Evolutionary conservation across 30 jellyfish, hydroid and myxozoan species (phyloP).

Genomic region (Pelagia noctiluca): DNA sequence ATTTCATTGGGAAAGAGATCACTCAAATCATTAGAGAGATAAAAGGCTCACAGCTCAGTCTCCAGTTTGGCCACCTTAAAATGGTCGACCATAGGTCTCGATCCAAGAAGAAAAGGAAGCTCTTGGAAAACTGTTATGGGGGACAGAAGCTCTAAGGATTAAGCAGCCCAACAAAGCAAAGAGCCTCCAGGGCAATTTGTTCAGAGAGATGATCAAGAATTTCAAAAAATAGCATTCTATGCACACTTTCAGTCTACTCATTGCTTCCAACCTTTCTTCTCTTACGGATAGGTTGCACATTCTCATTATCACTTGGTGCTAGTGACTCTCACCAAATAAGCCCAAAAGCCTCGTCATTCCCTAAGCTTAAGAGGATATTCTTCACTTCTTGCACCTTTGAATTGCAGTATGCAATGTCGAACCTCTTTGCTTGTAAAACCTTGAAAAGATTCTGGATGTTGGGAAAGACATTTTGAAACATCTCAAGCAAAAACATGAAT

Average conservation of each 20-base stretch:
- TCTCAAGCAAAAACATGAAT: conserved; percentile 43
- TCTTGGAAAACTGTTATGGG: conserved; percentile 37
- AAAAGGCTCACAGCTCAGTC: conserved; percentile 26
- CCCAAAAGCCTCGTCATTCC: conserved; percentile 30
- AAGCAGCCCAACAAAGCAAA: conserved; percentile 51
- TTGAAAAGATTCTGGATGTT: conserved; percentile 31
- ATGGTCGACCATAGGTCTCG: conserved; percentile 13
- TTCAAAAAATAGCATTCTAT: conserved; percentile 27
- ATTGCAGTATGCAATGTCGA: conserved; percentile 45
- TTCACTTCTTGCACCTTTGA: conserved; percentile 37
- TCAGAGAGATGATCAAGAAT: conserved; percentile 22
- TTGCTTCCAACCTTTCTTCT: conserved; percentile 24
- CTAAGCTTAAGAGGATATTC: conserved; percentile 16
- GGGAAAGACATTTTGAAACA: conserved; percentile 36
- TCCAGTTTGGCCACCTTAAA: conserved; percentile 14
- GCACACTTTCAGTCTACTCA: not conserved
- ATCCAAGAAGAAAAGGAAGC: conserved; percentile 26
- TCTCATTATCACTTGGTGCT: conserved; percentile 17
- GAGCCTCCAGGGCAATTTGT: conserved; percentile 37
- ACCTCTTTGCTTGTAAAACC: conserved; percentile 44
- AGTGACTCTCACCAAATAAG: conserved; percentile 38
- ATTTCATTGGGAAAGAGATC: conserved; percentile 33
- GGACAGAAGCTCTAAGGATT: conserved; percentile 46
- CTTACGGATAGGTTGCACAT: conserved; percentile 13
- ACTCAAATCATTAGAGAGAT: conserved; percentile 13